Percentiles rank a stretch among this genome's conserved stretches.
phyloP scores from a whole-genome alignment of 2,797 vertebrate genomes.

The Dryobates pubescens region DNA sequence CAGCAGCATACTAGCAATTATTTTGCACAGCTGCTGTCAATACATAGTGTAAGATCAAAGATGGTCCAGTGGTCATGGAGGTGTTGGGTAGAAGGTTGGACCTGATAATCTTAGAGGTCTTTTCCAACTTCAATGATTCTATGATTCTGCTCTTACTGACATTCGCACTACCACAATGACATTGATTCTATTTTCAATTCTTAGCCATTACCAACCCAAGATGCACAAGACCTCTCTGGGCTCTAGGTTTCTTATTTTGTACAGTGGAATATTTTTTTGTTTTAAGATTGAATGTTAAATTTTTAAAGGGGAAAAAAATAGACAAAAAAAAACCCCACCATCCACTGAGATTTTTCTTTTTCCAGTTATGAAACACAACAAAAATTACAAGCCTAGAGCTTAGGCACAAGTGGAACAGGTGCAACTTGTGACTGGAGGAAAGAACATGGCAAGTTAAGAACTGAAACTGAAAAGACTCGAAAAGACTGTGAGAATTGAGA shows the following conservation, averaged over 20 bases:
- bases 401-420: not conserved
- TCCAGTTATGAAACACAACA: not conserved
- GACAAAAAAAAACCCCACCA: not conserved
- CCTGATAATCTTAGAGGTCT: too few species aligned
- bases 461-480: not conserved
- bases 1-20: not conserved
- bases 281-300: not conserved
- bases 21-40: not conserved
- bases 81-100: too few species aligned
- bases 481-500: not conserved
- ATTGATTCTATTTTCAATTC: not conserved
- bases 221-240: not conserved
- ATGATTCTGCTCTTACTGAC: not conserved
- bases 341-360: not conserved
- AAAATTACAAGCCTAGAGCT: not conserved
- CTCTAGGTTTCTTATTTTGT: not conserved
- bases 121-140: not conserved
- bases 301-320: not conserved
- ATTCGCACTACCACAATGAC: rapidly evolving
- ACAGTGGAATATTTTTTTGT: not conserved
- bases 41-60: not conserved
- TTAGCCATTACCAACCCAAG: not conserved
- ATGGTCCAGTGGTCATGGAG: too few species aligned
- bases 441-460: not conserved
- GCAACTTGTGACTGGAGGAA: not conserved